A percentile compares a stretch with the other conserved stretches of the same genome.
Evolutionary conservation across 2,113 vertebrate genomes (phyloP).

Genomic region (Apistogramma diplotaenia): DNA sequence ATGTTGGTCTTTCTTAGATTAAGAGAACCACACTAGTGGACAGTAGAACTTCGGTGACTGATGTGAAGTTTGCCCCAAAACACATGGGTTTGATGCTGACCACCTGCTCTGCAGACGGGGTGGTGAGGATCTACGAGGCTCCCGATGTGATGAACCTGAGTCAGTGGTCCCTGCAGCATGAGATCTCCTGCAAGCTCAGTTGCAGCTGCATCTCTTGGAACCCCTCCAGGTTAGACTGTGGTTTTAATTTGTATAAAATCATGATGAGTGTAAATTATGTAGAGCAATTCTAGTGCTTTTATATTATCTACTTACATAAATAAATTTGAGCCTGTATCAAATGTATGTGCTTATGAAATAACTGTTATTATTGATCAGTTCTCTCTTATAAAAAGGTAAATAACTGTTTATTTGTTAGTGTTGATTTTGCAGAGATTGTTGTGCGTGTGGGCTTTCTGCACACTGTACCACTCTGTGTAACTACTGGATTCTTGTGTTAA

Average conservation of each 20-base stretch:
- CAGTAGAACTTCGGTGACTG: conserved; percentile 96
- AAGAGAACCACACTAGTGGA: conserved; percentile 98
- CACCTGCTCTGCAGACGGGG: conserved; percentile 94
- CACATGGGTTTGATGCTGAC: conserved; percentile 98
- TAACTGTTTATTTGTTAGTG: background rate
- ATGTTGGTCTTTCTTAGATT: conserved; percentile 78
- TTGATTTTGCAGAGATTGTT: background rate
- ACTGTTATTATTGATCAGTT: background rate
- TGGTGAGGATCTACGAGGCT: conserved; percentile 95
- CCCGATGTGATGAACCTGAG: conserved; percentile 98
- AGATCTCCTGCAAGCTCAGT: conserved; percentile 97
- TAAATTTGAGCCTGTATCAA: background rate
- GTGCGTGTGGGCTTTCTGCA: background rate
- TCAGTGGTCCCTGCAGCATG: conserved; percentile 97
- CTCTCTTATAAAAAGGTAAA: too few relatives aligned
- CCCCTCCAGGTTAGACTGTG: conserved; percentile 86
- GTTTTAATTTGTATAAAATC: background rate
- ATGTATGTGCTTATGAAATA: background rate
- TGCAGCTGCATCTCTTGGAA: conserved; percentile 99
- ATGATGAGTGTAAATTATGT: background rate
- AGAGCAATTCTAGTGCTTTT: background rate
- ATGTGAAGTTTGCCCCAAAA: conserved; percentile 98
- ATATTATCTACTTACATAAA: background rate
- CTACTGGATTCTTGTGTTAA: background rate
- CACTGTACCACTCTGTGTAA: background rate